phyloP scores from a whole-genome alignment of 2,888 invertebrate genomes.

The Tipula vernalis region DNA sequence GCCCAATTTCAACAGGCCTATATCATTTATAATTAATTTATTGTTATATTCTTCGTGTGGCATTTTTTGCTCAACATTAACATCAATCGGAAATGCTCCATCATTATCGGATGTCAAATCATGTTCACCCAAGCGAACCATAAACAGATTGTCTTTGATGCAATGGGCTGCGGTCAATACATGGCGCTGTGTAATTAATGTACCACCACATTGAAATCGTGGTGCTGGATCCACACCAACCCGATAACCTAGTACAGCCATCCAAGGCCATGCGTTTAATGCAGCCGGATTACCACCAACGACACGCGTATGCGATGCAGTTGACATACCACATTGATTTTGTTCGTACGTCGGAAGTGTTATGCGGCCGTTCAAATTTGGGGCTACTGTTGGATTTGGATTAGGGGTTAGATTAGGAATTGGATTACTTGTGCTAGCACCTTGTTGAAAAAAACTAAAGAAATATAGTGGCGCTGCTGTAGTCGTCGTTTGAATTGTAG shows the following conservation, averaged over 20 bases:
- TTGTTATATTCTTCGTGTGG: conserved; percentile 58
- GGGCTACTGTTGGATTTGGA: neutral
- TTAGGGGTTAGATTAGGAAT: neutral
- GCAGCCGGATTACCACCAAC: conserved; percentile 39
- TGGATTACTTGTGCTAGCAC: neutral
- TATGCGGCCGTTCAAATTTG: neutral
- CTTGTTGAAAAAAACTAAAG: neutral
- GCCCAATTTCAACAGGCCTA: conserved; percentile 57
- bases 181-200: conserved; percentile 51
- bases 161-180: conserved; percentile 58
- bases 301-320: conserved; percentile 37
- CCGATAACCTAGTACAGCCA: conserved; percentile 59
- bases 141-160: conserved; percentile 26
- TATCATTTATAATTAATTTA: conserved; percentile 55
- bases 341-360: conserved; percentile 13
- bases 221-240: conserved; percentile 26
- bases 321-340: conserved; percentile 40
- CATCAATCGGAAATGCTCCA: conserved; percentile 50
- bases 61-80: conserved; percentile 44
- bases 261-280: conserved; percentile 66
- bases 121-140: conserved; percentile 66
- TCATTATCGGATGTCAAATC: conserved; percentile 48
- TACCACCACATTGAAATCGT: conserved; percentile 65
- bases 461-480: conserved; percentile 5
- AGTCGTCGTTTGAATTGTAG: neutral